Base-by-base conservation (phyloP, 2,797 vertebrate genomes). In the Chaetophractus vellerosus region DNA sequence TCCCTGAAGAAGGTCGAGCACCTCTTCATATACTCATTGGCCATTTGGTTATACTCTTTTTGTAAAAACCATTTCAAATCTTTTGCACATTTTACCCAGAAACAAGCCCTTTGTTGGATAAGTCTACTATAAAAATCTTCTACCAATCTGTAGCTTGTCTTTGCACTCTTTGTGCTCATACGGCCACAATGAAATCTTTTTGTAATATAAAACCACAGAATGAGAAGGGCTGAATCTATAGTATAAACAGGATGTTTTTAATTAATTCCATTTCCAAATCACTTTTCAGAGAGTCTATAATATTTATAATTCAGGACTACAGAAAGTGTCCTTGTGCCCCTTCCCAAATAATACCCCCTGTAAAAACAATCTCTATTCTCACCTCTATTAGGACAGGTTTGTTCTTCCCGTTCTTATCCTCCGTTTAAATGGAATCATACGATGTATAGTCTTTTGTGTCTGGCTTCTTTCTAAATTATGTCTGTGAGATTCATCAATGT, bases 241-340 rank as follows among this genome's bases (percentile, higher is more conserved):
- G 48, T 8, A 36, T 10, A 36, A 55, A 28, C 24, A 1, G 26
- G 63, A 93, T 93, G 87, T 84, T 88, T 93, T 93, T 87, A 31
- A 84, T 86, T 94, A 72, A 90, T 21, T 94, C 50, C 81, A 72
- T 88, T 93, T 93, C 81, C 94, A 97, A 97, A 93, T 94, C 72
- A 50, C 88, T 90, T 95, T 90, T 79, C 81, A 92, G 83, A 94
- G 68, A 94, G 92, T 93, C 96, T 94, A 93, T 96, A 86, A 81
- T 90, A 89, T 95, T 94, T 94, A 92, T 88, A 85, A 52, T 92
- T 93, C 78, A 95, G 71, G 72, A 94, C 76, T 90, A 61, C 76
- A 66, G 94, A 97, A 93, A 93, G 90, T 95, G 90, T 90, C 93
- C 90, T 90, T 94, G 87, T 36, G n/a, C 16, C 52, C 24, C 9